A percentile compares a stretch with the other conserved stretches of the same genome.
These are phyloP conservation scores for Melanocharis versteri DNA, from an alignment of 2,113 vertebrate species.

Conservation along the genomic window DNA sequence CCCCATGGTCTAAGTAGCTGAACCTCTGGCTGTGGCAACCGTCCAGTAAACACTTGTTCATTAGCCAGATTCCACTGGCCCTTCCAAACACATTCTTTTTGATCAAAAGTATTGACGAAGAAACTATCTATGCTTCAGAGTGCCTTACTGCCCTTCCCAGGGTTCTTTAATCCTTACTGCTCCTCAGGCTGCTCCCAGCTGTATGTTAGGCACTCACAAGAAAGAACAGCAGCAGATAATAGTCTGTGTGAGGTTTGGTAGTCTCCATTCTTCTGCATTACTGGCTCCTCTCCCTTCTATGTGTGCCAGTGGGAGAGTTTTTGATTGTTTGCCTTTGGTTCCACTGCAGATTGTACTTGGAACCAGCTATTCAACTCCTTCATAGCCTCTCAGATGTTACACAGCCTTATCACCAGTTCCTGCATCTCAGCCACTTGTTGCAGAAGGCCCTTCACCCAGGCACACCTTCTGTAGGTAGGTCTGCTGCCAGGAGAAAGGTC, in stretches of 20 bases:
- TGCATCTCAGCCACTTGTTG: neutral
- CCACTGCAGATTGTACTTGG: neutral
- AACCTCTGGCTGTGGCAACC: neutral
- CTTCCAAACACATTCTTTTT: neutral
- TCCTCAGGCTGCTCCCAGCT: neutral
- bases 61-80: neutral
- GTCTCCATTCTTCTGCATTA: neutral
- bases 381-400: neutral
- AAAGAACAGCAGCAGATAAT: neutral
- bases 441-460: neutral
- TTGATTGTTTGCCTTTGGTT: neutral
- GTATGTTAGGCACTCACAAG: neutral
- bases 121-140: neutral
- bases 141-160: neutral
- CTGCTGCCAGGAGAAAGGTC: neutral
- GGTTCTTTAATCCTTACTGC: neutral
- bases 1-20: neutral
- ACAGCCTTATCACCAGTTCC: neutral
- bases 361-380: neutral
- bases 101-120: neutral
- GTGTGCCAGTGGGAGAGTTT: neutral
- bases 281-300: fast-evolving
- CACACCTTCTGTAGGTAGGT: neutral
- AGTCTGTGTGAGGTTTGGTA: neutral
- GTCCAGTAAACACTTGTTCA: neutral